Evolutionary conservation across 2,797 vertebrate species (phyloP).

Genomic region (Loriculus beryllinus): DNA sequence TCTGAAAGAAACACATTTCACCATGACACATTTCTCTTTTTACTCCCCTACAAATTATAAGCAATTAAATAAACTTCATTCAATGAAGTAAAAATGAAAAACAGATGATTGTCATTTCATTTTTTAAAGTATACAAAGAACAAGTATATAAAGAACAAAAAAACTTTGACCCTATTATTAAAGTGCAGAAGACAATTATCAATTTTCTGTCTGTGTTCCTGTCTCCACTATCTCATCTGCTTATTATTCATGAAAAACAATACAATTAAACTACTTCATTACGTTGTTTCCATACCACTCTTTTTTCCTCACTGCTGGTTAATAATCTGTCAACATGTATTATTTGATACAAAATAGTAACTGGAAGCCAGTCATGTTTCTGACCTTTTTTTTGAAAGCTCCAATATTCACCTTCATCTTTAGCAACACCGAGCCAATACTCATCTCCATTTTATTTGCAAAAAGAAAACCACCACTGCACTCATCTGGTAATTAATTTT

Average conservation of each 20-base stretch:
- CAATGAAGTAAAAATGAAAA: not conserved
- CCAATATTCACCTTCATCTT: not conserved
- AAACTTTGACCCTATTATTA: not conserved
- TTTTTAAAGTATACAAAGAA: not conserved
- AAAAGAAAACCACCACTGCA: not conserved
- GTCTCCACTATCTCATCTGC: not conserved
- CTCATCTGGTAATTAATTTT: not conserved
- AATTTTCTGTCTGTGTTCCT: not conserved
- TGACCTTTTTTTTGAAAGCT: not conserved
- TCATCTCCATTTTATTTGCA: not conserved
- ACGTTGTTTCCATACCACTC: not conserved
- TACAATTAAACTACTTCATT: not conserved
- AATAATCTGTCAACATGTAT: not conserved
- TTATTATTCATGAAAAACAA: not conserved
- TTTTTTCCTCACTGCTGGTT: not conserved
- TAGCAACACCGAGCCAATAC: not conserved
- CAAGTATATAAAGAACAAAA: too few relatives aligned
- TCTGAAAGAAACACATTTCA: not conserved
- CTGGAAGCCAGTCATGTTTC: not conserved
- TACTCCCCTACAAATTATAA: not conserved
- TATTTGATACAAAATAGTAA: not conserved
- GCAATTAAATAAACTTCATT: not conserved
- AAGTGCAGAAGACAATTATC: not conserved
- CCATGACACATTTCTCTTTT: not conserved
- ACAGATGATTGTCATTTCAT: accelerated